Evolutionary conservation across 2,888 invertebrate genomes (phyloP), one percentile per base, ranked within the genome.

Genomic region (Pinctada fucata): DNA sequence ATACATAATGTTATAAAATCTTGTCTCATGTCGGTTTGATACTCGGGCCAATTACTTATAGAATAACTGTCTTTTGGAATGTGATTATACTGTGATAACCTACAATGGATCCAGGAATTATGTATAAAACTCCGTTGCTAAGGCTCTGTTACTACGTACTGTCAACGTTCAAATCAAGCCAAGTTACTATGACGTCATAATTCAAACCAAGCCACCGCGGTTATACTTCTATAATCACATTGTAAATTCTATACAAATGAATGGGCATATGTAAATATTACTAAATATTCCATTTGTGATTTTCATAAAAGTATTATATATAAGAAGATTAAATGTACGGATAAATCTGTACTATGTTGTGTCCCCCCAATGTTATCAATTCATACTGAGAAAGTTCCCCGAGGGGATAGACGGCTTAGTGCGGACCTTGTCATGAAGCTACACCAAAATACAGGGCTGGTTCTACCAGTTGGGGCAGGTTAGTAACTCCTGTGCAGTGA

Each of bases 21-120:
- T 58, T 58, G 13, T 58, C 58, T 58, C 58, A 58, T 58, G 58
- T 58, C 58, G 58, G 58, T 58, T 58, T 58, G 13, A 58, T 58
- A 10, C 58, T 58, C 58, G 58, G 58, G 58, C 58, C 58, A 58
- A 13, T 58, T 13, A 58, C 58, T 58, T 58, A 31, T 31, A 31
- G 31, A 31, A 31, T 31, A 31, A 31, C 31, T 31, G 31, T 31
- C 31, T 31, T 31, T 31, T 31, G 31, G 31, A 31, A 31, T 31
- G 31, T 31, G 31, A 31, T 31, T 31, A 31, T 31, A 31, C 31
- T 31, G 31, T 31, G 31, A 31, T 31, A 31, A 31, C 31, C 31
- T 31, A 31, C 31, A 31, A 31, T 31, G 31, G 31, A 31, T 31
- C 31, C 31, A 31, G 31, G 31, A 31, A 31, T 31, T 31, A 31